Conservation (phyloP, 2,797 vertebrate genomes). For the Mus spretus region DNA sequence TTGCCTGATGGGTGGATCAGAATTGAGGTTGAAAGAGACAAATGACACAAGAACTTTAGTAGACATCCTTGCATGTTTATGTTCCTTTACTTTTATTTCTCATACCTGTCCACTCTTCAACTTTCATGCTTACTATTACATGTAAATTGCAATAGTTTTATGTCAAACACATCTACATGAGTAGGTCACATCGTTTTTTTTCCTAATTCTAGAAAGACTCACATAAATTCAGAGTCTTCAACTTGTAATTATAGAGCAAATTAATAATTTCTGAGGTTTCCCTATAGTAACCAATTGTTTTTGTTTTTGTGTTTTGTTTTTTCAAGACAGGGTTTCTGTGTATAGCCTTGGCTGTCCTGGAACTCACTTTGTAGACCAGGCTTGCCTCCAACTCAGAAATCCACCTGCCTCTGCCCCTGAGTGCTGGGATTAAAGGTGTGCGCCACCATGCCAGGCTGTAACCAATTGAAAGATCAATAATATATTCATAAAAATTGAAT, state of each 20-base stretch:
- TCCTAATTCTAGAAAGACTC: slow-evolving; percentile 44
- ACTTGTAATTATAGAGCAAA: slow-evolving; percentile 33
- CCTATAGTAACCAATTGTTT: not conserved
- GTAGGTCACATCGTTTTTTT: slow-evolving; percentile 54
- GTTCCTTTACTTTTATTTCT: slow-evolving; percentile 83
- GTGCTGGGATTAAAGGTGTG: no score
- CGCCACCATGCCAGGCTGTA: not conserved
- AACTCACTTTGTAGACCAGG: no score
- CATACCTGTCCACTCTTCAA: slow-evolving; percentile 81
- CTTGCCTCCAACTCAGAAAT: no score
- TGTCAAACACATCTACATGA: slow-evolving; percentile 52
- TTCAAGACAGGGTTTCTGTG: no score
- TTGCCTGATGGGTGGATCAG: slow-evolving; percentile 70
- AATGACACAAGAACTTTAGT: slow-evolving; percentile 79
- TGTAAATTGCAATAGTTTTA: slow-evolving; percentile 82
- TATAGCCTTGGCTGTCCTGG: no score
- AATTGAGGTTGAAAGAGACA: slow-evolving; percentile 81
- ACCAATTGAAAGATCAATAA: slow-evolving; percentile 29
- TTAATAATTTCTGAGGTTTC: not conserved
- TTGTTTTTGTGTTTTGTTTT: no score
- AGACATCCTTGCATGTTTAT: slow-evolving; percentile 82
- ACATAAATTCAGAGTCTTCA: slow-evolving; percentile 69
- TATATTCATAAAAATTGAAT: not conserved
- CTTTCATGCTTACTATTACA: slow-evolving; percentile 81
- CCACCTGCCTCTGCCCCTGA: no score